Evolutionary conservation across 2,888 invertebrate genomes (phyloP).

Genomic region (Phorcus lineatus): DNA sequence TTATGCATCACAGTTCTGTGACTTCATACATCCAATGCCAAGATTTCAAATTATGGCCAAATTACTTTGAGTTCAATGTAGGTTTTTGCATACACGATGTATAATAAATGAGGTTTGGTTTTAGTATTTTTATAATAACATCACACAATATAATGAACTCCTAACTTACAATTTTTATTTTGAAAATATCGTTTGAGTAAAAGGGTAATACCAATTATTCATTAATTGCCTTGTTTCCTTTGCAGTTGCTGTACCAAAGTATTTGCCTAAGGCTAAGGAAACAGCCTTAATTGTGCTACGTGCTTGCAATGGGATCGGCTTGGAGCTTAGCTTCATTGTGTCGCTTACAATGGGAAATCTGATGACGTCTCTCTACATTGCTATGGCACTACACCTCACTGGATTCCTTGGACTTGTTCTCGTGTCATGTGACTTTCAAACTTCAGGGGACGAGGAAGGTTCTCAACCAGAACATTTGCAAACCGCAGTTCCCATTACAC

Average conservation of each 20-base stretch:
- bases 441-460: neutral
- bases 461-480: neutral
- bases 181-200: no score
- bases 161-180: no score
- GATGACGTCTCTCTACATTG: constrained; percentile 40
- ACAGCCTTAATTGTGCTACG: constrained; percentile 62
- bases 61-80: no score
- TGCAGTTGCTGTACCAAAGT: constrained; percentile 40
- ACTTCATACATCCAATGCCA: no score
- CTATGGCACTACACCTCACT: constrained; percentile 40
- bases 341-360: constrained; percentile 37
- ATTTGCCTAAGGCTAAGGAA: constrained; percentile 48
- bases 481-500: constrained; percentile 9
- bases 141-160: no score
- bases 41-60: no score
- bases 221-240: neutral
- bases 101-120: no score
- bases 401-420: constrained; percentile 44
- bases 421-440: constrained; percentile 23
- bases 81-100: no score
- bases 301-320: constrained; percentile 61
- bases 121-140: no score
- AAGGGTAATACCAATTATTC: neutral
- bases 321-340: constrained; percentile 48
- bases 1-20: no score